Base-by-base conservation (phyloP, 2,888 invertebrate genomes). In the Drosophila phalerata region DNA sequence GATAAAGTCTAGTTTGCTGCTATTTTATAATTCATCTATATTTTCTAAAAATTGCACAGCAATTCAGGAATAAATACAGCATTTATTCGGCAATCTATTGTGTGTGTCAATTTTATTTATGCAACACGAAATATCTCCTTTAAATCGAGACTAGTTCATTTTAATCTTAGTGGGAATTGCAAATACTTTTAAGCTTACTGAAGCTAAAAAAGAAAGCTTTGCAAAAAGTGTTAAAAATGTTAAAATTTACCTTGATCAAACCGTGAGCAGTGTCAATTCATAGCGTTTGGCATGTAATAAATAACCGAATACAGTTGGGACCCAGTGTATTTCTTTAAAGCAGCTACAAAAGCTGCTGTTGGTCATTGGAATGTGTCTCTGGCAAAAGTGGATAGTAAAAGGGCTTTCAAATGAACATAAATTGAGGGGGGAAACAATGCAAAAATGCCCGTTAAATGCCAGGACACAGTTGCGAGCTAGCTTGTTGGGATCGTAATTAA, bases 401-500 rank as follows among this genome's bases (percentile, higher is more conserved):
- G 30, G 15, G 69, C 66, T 69, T 67, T 71, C 77, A 67, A 85
- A 69, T 68, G 77, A 82, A 82, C 90, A 84, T 88, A 88, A 84
- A 84, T 89, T 84, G 86, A 72, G 62, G 77, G 53, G 38, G 67
- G 67, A 28, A 65, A 65, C 55, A 72, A 62, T 64, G 65, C 68
- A 72, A 65, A 65, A 66, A 49, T 69, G 68, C 22, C 65, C 48
- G 67, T 48, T 52, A 80, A 77, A 71, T 62, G 71, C 34, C 55
- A 72, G 79, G 52, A 79, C 64, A 67, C 58, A 72, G 88, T 60
- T 73, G 67, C 49, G 51, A 22, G 62, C 56, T 55, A 43, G 30
- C 69, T 67, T 49, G 53, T 57, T 69, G 74, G 68, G 47, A 72
- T 79, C 73, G 90, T 90, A 85, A 85, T 85, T 85, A 85, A 85